Base-by-base conservation (phyloP, 2,113 vertebrate species). In the Circaetus gallicus region DNA sequence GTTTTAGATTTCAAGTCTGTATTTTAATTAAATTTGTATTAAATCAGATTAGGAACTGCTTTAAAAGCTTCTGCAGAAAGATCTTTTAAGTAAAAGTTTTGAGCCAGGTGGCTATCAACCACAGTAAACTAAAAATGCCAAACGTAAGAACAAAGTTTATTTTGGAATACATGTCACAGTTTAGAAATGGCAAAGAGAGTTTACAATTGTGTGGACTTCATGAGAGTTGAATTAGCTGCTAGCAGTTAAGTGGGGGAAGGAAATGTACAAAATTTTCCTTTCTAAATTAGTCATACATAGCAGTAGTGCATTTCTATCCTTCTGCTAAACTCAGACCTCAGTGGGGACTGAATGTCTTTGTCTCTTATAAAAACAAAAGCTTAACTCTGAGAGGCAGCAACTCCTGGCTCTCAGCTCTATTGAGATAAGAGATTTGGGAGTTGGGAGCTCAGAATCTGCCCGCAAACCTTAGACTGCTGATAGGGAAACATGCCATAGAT, bases 71-170 rank as follows among this genome's bases (percentile, higher is more conserved):
- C 71, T 78, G 40, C 24, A 10, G 4, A 73, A 81, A 78, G 16
- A 36, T 74, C 47, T 95, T 84, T 59, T n/a, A 82, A 56, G 36
- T 77, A 74, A 84, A 7, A 34, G 19, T 92, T 97, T 88, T 91
- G 56, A 96, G 72, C 52, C 86, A 97, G 74, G 73, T 95, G 92
- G 25, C 69, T 94, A 25, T 86, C 11, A 29, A 17, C 32, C 16
- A 79, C 36, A 90, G 36, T 55, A 59, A 81, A 47, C 43, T 38
- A 61, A 73, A 96, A 96, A 84, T 90, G n/a, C 16, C 87, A 78
- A 70, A 89, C 84, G 43, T 12, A 96, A 96, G 93, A 96, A 83
- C 56, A 91, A 93, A 93, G 28, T 83, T 93, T 93, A 76, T 93
- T 97, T 96, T 95, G 28, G 63, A 97, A 94, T 86, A 50, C 7